Evolutionary conservation across 1,140 invertebrate species (phyloP), one percentile per base, ranked within the genome.

Genomic region (Elysia chlorotica): DNA sequence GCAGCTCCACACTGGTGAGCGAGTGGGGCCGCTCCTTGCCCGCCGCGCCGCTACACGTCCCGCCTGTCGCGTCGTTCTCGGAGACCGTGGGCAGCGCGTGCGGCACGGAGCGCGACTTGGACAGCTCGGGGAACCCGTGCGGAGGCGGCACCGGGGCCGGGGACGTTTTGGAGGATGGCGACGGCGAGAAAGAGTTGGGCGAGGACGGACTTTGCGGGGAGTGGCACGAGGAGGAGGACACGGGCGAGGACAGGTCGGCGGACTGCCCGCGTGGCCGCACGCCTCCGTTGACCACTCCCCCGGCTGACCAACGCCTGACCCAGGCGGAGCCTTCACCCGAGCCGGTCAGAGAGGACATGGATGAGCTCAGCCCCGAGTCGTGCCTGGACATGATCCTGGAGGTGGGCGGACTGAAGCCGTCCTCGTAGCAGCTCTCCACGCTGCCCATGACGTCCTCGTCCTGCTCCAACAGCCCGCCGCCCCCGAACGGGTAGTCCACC

Each of bases 1-100:
- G 30, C 33, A 73, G 57, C 33, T 78, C 79, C n/a, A 79, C 65
- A 61, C 74, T 75, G 14, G 77, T 71, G n/a, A 78, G 72, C 1
- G 79, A 80, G 67, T 77, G 75, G 4, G 77, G 79, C 17, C 79
- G 71, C 21, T 77, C 77, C 69, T 76, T 80, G 2, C 71, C 2
- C 23, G 41, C 37, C 53, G 38, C 61, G n/a, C n/a, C 4, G 56
- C 6, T 23, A 28, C 28, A 6, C 14, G 10, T 10, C 19, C 6
- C 17, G 10, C 56, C 56, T 21, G 25, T 33, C 21, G 37, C 4
- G 25, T 62, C 69, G 25, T 71, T 62, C n/a, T 71, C 69, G n/a
- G 59, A 1, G 2, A 71, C 69, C 0, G 69, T 71, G n/a, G 69
- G 69, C 21, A 71, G 59, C 17, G 57, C 57, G 5, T 71, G 69